These are phyloP conservation scores for Synchiropus splendidus DNA, from an alignment of 2,113 vertebrate species.

Conservation along the genomic window DNA sequence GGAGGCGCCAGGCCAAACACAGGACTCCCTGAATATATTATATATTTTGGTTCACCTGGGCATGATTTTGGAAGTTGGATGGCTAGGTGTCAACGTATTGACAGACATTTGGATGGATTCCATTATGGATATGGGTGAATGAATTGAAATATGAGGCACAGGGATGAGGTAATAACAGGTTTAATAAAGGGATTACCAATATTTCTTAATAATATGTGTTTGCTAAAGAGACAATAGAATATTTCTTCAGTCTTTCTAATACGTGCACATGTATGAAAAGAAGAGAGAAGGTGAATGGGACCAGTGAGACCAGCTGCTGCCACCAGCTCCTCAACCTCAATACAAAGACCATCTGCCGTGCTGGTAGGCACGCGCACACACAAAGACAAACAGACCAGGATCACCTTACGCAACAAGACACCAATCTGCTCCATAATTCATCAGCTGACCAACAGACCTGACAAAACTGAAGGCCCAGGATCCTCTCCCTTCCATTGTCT, in stretches of 20 bases:
- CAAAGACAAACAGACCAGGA: conserved; percentile 37
- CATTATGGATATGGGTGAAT: too few species aligned
- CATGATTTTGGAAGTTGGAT: background rate
- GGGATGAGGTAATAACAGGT: too few species aligned
- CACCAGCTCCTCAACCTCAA: too few species aligned
- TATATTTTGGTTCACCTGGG: background rate
- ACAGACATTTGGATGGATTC: background rate
- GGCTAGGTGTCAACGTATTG: background rate
- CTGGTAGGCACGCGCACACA: conserved; percentile 1
- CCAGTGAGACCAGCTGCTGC: too few species aligned
- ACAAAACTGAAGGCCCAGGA: conserved; percentile 5
- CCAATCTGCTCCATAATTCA: conserved; percentile 56
- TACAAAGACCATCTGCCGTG: background rate
- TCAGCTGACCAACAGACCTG: conserved; percentile 17
- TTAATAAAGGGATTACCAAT: background rate
- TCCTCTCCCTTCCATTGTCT: background rate
- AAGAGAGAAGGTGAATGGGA: too few species aligned
- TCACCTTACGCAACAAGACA: conserved; percentile 54
- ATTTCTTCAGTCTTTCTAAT: too few species aligned
- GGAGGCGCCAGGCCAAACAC: too few species aligned
- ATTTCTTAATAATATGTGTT: too few species aligned
- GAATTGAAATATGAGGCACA: too few species aligned
- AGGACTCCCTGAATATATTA: too few species aligned
- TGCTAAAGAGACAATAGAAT: too few species aligned
- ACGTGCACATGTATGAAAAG: too few species aligned